phyloP scores from a whole-genome alignment of 2,113 vertebrate genomes.

The Carassius auratus region DNA sequence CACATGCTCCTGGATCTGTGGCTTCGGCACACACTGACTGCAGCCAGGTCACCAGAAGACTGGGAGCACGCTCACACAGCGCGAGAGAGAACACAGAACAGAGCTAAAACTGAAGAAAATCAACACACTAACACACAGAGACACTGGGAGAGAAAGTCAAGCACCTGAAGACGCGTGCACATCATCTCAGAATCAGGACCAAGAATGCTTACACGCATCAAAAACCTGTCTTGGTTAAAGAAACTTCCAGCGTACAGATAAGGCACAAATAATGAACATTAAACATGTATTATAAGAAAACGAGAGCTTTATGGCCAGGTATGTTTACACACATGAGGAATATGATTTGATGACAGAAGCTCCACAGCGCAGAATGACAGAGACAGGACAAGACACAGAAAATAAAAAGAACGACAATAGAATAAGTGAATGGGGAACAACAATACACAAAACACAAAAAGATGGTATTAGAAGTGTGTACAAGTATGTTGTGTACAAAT shows the following conservation, averaged over 20 bases:
- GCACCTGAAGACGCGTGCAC: background rate
- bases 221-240: too few relatives aligned
- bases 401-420: too few relatives aligned
- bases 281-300: background rate
- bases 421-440: too few relatives aligned
- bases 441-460: too few relatives aligned
- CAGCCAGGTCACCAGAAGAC: background rate
- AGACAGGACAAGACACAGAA: too few relatives aligned
- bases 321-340: too few relatives aligned
- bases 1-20: conserved; percentile 1
- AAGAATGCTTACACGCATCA: too few relatives aligned
- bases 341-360: background rate
- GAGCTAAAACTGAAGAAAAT: background rate
- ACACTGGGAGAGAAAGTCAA: background rate
- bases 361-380: too few relatives aligned
- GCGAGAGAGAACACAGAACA: background rate
- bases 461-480: too few relatives aligned
- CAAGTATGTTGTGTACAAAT: too few relatives aligned
- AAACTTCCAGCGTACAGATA: background rate
- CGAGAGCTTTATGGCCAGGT: too few relatives aligned
- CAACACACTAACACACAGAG: background rate
- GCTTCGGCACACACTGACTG: background rate
- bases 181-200: background rate
- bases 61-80: background rate
- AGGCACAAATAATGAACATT: background rate